Percentiles rank a stretch among this genome's conserved stretches.
Evolutionary conservation across 2,888 invertebrate genomes (phyloP).

Genomic region (Eupithecia tripunctaria): DNA sequence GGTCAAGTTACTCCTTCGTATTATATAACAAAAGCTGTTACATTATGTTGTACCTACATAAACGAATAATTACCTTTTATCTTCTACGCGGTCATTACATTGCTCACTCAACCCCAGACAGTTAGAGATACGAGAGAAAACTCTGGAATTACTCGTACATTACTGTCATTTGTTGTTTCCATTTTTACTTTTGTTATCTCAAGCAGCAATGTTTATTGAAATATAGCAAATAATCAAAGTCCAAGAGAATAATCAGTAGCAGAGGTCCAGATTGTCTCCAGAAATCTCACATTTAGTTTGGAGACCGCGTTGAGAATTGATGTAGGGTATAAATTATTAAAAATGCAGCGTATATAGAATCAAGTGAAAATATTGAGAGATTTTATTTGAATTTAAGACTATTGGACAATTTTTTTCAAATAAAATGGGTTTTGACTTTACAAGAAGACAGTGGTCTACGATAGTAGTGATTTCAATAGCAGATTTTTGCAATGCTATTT

Average conservation of each 20-base stretch:
- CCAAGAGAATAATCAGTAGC: conserved; percentile 47
- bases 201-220: conserved; percentile 47
- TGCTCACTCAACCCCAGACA: conserved; percentile 36
- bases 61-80: conserved; percentile 43
- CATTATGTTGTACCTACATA: neutral
- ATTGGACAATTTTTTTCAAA: neutral
- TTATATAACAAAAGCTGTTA: neutral
- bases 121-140: conserved; percentile 29
- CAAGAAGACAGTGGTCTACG: conserved; percentile 90
- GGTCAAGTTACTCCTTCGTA: neutral
- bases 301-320: conserved; percentile 52
- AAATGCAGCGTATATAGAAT: conserved; percentile 14
- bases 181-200: conserved; percentile 3
- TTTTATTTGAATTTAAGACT: neutral
- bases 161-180: conserved; percentile 1
- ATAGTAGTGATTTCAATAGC: conserved; percentile 91
- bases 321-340: neutral
- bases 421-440: conserved; percentile 86
- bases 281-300: conserved; percentile 61
- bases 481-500: conserved; percentile 93
- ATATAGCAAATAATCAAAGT: conserved; percentile 38
- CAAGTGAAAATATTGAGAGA: conserved; percentile 7
- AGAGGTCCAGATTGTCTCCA: conserved; percentile 53
- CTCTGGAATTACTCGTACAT: conserved; percentile 45
- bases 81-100: conserved; percentile 64